Evolutionary conservation across 2,888 invertebrate genomes (phyloP).

Genomic region (Periphyllus acericola): DNA sequence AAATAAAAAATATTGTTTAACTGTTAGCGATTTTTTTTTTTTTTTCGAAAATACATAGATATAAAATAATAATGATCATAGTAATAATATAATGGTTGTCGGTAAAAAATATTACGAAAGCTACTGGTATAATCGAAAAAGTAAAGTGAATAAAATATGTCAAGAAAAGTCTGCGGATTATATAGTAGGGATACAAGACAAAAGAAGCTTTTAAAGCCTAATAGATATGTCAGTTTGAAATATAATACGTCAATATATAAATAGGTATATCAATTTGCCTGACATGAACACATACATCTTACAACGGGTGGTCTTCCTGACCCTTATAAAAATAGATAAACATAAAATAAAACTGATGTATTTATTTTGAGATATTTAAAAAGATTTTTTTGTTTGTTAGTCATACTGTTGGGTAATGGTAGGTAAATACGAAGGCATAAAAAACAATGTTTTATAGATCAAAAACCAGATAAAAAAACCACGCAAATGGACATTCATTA

Average conservation of each 20-base stretch:
- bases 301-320: neutral
- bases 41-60: too few relatives aligned
- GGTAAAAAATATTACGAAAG: neutral
- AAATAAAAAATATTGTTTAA: too few relatives aligned
- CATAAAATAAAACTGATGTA: neutral
- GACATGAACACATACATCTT: constrained; percentile 1
- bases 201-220: constrained; percentile 16
- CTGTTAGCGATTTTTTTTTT: too few relatives aligned
- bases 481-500: too few relatives aligned
- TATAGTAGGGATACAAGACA: neutral
- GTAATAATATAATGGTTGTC: neutral
- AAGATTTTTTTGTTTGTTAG: neutral
- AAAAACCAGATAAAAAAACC: too few relatives aligned
- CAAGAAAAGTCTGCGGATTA: constrained; percentile 5
- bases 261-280: constrained; percentile 7
- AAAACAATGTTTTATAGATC: too few relatives aligned
- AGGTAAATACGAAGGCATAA: too few relatives aligned
- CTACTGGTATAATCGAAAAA: neutral
- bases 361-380: too few relatives aligned
- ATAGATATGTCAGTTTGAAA: constrained; percentile 33
- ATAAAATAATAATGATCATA: neutral
- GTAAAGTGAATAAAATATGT: neutral
- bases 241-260: constrained; percentile 7
- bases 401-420: too few relatives aligned
- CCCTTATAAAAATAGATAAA: neutral